Evolutionary conservation across 2,113 vertebrate species (phyloP).

Genomic region (Corvus cornix): DNA sequence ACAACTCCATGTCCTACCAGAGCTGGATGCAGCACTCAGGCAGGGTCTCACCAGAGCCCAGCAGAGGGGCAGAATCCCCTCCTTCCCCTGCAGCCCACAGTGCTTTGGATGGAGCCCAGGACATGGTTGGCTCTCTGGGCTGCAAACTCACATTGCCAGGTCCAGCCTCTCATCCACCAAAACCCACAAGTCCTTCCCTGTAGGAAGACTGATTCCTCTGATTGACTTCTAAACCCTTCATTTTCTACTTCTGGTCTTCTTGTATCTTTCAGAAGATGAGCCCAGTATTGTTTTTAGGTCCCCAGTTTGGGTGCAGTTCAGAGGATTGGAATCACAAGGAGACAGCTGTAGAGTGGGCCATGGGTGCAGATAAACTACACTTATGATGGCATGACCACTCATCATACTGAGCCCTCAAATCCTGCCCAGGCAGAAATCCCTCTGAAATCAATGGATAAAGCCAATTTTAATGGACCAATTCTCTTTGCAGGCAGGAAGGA

Average conservation of each 20-base stretch:
- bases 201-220: background rate
- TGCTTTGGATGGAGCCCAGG: background rate
- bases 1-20: background rate
- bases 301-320: background rate
- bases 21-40: background rate
- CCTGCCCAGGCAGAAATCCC: background rate
- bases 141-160: rapidly evolving
- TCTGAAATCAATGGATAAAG: background rate
- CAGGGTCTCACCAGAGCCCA: background rate
- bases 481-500: background rate
- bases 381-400: background rate
- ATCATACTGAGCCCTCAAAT: background rate
- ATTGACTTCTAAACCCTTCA: background rate
- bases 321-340: background rate
- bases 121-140: background rate
- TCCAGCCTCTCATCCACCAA: background rate
- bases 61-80: background rate
- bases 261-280: background rate
- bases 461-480: background rate
- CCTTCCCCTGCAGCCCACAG: background rate
- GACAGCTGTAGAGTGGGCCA: background rate
- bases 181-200: background rate
- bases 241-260: background rate
- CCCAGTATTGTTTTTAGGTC: background rate
- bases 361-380: background rate